Conservation (phyloP, 2,113 vertebrate species). For the Colaptes auratus region DNA sequence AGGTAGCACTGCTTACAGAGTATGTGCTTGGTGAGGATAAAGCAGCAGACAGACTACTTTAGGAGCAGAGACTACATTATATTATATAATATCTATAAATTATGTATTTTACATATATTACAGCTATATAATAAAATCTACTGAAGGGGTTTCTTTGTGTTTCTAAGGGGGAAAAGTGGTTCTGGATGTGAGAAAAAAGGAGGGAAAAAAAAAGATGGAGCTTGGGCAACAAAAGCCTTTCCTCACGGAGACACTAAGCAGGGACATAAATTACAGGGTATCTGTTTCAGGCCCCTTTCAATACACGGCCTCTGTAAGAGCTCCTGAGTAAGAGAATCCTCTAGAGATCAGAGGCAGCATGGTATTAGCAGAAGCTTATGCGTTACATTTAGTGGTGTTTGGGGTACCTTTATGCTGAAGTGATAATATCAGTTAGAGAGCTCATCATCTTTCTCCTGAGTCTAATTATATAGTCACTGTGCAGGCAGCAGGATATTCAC, state of each 20-base stretch:
- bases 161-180: neutral
- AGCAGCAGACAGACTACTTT: neutral
- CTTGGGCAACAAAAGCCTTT: neutral
- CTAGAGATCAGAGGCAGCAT: neutral
- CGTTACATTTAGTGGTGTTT: conserved; percentile 20
- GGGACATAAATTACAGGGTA: conserved; percentile 12
- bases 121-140: neutral
- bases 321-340: conserved; percentile 11
- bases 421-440: neutral
- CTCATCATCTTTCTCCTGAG: neutral
- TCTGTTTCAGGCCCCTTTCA: conserved; percentile 44
- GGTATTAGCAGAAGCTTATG: conserved; percentile 22
- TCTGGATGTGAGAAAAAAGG: neutral
- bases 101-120: no score
- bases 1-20: neutral
- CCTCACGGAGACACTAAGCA: neutral
- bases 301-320: neutral
- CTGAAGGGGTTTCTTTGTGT: neutral
- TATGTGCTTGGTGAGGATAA: neutral
- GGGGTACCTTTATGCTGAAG: conserved; percentile 8
- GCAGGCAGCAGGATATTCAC: conserved; percentile 28
- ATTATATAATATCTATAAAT: neutral
- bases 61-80: neutral
- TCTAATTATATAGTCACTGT: conserved; percentile 33
- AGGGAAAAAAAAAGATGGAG: neutral